Evolutionary conservation across 1,140 invertebrate genomes (phyloP).

Genomic region (Carposina sasakii): DNA sequence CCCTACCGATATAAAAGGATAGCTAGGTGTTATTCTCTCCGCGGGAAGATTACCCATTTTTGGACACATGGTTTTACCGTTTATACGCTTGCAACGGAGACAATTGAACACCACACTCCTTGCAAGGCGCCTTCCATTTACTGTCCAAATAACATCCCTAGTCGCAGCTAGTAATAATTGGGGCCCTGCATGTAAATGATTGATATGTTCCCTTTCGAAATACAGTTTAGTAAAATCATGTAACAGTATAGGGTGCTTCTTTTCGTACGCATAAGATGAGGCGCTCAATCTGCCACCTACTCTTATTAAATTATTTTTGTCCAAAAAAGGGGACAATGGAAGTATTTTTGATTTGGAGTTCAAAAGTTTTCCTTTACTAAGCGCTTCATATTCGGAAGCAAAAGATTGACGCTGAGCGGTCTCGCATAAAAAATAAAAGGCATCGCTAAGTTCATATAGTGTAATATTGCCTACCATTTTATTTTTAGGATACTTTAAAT

Average conservation of each 20-base stretch:
- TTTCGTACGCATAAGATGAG: not conserved
- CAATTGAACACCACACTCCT: not conserved
- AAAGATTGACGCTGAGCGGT: not conserved
- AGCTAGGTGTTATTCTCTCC: not conserved
- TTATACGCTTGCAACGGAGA: not conserved
- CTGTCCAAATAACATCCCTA: not conserved
- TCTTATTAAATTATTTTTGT: not conserved
- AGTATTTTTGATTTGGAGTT: not conserved
- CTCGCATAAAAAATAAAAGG: not conserved
- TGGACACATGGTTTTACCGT: not conserved
- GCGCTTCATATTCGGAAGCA: not conserved
- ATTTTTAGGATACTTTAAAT: not conserved
- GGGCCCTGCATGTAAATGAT: not conserved
- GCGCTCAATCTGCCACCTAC: not conserved
- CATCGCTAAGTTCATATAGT: not conserved
- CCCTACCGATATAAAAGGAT: constrained; percentile 1
- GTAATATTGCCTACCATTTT: constrained; percentile 1
- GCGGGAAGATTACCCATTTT: constrained; percentile 5
- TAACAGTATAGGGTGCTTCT: not conserved
- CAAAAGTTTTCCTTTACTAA: not conserved
- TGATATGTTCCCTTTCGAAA: constrained; percentile 1
- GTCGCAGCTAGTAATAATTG: not conserved
- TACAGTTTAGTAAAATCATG: not conserved
- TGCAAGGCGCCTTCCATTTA: not conserved
- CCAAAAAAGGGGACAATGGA: not conserved